These are phyloP conservation scores for Stichopus horrens DNA, from an alignment of 53 echinoderm and acorn worm genomes.

Conservation along the genomic window DNA sequence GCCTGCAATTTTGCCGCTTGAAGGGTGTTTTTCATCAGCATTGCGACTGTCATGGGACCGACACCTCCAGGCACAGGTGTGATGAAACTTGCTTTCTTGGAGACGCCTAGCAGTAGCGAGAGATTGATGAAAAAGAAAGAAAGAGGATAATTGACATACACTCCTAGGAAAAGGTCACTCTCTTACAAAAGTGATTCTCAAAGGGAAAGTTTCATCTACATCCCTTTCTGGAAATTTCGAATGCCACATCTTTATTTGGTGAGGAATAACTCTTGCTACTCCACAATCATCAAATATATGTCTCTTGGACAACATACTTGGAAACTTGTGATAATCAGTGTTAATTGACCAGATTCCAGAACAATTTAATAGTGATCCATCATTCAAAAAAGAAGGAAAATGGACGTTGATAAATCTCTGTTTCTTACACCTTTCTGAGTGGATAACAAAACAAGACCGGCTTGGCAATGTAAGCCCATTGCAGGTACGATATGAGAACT, in stretches of 20 bases:
- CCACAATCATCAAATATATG: background rate
- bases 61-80: slow-evolving; percentile 93
- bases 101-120: slow-evolving; percentile 59
- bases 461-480: too few species aligned
- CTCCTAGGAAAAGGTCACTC: background rate
- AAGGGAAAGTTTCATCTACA: background rate
- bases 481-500: too few species aligned
- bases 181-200: background rate
- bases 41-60: slow-evolving; percentile 91
- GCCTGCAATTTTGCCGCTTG: slow-evolving; percentile 59
- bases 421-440: too few species aligned
- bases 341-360: too few species aligned
- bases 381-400: too few species aligned
- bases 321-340: background rate
- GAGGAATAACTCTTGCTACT: too few species aligned
- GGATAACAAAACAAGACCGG: too few species aligned
- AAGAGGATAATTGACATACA: background rate
- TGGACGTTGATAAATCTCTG: too few species aligned
- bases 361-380: too few species aligned
- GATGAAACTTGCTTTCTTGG: slow-evolving; percentile 77
- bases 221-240: background rate
- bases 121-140: background rate
- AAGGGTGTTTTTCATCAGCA: slow-evolving; percentile 93
- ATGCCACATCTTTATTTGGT: background rate
- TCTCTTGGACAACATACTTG: background rate